These are phyloP conservation scores for Ammospiza nelsoni DNA, from an alignment of 2,113 vertebrate genomes.

Conservation along the genomic window DNA sequence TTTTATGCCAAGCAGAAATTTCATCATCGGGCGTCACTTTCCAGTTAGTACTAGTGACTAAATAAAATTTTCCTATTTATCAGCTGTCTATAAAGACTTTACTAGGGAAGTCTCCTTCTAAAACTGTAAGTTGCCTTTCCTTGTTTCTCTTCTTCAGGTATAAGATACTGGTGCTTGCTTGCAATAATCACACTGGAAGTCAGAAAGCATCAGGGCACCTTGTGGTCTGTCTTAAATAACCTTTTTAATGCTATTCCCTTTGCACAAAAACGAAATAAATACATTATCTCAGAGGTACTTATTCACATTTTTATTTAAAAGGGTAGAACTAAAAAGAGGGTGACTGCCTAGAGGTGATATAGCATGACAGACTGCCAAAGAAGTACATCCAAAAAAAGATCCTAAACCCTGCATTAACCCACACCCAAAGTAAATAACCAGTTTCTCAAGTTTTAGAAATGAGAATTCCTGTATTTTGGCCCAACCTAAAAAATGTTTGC, in stretches of 20 bases:
- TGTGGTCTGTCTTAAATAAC: neutral
- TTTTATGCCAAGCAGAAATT: neutral
- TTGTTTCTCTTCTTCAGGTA: neutral
- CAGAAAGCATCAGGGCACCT: fast-evolving
- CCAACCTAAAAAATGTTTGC: neutral
- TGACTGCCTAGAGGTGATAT: neutral
- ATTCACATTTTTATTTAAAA: neutral
- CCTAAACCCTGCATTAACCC: neutral
- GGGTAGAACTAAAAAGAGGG: neutral
- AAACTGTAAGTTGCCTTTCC: neutral
- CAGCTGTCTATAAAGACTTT: neutral
- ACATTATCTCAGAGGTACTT: neutral
- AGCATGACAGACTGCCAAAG: neutral
- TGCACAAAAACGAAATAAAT: neutral
- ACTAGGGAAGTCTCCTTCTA: neutral
- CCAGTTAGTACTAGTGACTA: neutral
- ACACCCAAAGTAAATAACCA: neutral
- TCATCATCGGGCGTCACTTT: neutral
- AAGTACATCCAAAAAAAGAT: neutral
- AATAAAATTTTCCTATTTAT: neutral
- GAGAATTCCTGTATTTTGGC: neutral
- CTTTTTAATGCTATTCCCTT: neutral
- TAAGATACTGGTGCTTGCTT: neutral
- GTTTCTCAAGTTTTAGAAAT: neutral
- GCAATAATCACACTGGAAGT: neutral